Evolutionary conservation across 2,113 vertebrate genomes (phyloP).

Genomic region (Atractosteus spatula): DNA sequence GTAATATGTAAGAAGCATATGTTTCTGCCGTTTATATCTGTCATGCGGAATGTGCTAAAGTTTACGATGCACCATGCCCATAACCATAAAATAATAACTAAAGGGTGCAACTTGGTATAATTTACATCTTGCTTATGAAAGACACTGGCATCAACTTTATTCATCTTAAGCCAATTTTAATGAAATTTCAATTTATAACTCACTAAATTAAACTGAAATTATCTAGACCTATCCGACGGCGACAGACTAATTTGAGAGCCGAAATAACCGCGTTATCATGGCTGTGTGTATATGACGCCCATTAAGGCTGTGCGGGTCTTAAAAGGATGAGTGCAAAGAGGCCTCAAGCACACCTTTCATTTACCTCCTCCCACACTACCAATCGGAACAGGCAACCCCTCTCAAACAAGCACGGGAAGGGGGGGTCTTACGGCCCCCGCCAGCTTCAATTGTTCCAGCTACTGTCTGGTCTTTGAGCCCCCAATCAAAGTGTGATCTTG

Average conservation of each 20-base stretch:
- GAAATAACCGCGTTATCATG: neutral
- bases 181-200: neutral
- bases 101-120: neutral
- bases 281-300: neutral
- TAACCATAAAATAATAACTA: neutral
- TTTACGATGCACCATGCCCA: neutral
- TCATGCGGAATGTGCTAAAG: constrained; percentile 4
- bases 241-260: neutral
- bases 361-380: constrained; percentile 12
- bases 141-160: neutral
- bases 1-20: neutral
- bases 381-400: constrained; percentile 11
- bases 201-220: neutral
- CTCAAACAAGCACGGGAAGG: neutral
- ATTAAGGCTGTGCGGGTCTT: neutral
- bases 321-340: neutral
- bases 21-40: neutral
- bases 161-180: neutral
- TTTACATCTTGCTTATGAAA: neutral
- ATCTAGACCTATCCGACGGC: neutral
- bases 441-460: constrained; percentile 15
- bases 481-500: neutral
- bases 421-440: neutral
- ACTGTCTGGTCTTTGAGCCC: constrained; percentile 9
- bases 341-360: neutral